Conservation (phyloP, 2,113 vertebrate genomes). For the Caranx melampygus region DNA sequence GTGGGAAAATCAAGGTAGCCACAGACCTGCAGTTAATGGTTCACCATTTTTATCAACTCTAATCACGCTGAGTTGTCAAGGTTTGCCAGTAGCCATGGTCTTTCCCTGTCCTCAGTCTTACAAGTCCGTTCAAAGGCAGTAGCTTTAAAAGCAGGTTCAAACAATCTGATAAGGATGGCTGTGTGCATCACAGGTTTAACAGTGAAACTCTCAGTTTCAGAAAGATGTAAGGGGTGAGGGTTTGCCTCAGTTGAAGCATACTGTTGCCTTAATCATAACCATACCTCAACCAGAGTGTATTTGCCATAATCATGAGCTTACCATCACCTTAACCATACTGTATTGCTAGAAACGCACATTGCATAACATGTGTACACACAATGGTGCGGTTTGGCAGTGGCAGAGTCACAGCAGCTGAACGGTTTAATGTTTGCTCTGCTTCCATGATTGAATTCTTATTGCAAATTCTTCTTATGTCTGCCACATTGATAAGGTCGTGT, state of each 20-base stretch:
- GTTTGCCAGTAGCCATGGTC: neutral
- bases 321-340: neutral
- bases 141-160: too few relatives aligned
- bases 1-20: too few relatives aligned
- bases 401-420: slow-evolving; percentile 1
- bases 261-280: neutral
- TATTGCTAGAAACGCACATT: neutral
- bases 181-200: too few relatives aligned
- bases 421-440: neutral
- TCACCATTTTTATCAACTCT: neutral
- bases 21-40: too few relatives aligned
- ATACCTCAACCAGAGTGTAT: neutral
- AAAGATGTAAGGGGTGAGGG: too few relatives aligned
- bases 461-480: neutral
- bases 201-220: too few relatives aligned
- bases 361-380: too few relatives aligned
- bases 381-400: neutral
- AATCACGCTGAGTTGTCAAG: neutral
- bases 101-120: too few relatives aligned
- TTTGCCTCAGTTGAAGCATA: neutral
- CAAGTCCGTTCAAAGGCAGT: too few relatives aligned
- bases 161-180: too few relatives aligned
- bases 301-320: neutral
- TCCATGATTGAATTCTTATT: neutral
- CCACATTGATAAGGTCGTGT: neutral